Percentiles rank a stretch among this genome's conserved stretches.
Evolutionary conservation across 2,888 invertebrate genomes (phyloP).

Genomic region (Dolichomitus sp.): DNA sequence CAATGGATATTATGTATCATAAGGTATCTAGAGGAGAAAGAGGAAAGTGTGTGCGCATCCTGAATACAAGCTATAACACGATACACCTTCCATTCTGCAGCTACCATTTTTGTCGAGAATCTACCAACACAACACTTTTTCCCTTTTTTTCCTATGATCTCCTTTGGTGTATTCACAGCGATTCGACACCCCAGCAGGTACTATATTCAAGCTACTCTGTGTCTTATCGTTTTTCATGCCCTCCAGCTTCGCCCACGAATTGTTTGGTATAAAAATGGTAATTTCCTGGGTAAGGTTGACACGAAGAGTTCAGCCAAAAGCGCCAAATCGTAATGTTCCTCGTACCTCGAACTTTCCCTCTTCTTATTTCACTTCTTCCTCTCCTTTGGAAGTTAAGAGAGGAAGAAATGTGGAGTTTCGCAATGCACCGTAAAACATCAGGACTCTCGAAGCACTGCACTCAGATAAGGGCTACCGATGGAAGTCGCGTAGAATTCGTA

Average conservation of each 20-base stretch:
- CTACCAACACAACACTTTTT: conserved; percentile 26
- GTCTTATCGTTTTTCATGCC: conserved; percentile 33
- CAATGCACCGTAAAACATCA: conserved; percentile 59
- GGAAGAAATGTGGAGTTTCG: conserved; percentile 15
- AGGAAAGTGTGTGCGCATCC: conserved; percentile 16
- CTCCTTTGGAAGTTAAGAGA: conserved; percentile 13
- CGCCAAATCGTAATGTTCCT: conserved; percentile 12
- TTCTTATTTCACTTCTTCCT: conserved; percentile 42
- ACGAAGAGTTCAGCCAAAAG: conserved; percentile 10
- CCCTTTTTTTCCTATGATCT: conserved; percentile 15
- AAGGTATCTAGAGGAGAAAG: conserved; percentile 15
- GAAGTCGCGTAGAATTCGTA: conserved; percentile 43
- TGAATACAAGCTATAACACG: conserved; percentile 35
- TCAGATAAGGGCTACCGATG: conserved; percentile 49
- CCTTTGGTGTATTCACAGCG: conserved; percentile 7
- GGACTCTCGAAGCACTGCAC: conserved; percentile 27
- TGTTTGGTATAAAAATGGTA: conserved; percentile 79
- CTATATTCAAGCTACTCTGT: conserved; percentile 28
- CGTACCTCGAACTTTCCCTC: background rate
- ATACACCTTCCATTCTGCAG: conserved; percentile 43
- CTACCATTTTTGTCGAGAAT: background rate
- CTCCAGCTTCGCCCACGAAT: conserved; percentile 64
- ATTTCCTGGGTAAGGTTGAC: conserved; percentile 76
- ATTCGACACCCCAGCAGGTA: conserved; percentile 30
- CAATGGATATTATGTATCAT: conserved; percentile 79